Base-by-base conservation (phyloP, 1,140 invertebrate genomes). In the Tetragnatha versicolor region DNA sequence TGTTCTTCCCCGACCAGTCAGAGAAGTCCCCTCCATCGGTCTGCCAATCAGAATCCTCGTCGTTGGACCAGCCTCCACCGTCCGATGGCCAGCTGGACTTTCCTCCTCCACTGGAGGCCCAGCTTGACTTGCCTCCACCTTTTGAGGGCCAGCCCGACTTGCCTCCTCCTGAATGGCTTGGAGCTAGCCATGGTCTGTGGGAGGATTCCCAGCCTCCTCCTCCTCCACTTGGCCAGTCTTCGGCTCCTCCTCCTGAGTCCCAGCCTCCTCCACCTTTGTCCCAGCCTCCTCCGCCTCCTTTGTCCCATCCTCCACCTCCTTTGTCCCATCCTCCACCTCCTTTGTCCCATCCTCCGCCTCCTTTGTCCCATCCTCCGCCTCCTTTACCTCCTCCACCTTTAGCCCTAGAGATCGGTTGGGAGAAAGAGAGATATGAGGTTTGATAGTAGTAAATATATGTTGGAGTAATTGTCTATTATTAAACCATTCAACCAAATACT, bases 181-280 rank as follows among this genome's bases (percentile, higher is more conserved):
- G 49, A 0, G 42, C 17, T 22, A 17, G 31, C 58, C 58, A 75
- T 6, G 35, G 17, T 33, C 35, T 49, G n/a, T 63, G 72, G 17
- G 72, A 47, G n/a, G 55, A 60, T 63, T 75, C 72, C 72, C 72
- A 75, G 12, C 72, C 72, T 20, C 72, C 72, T 60, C 69, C 69
- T 7, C 70, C 58, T 25, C 70, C 29, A 5, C 22, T 20, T 22
- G 31, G 6, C 29, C 39, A 29, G 12, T 25, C 37, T 47, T 58
- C 55, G 2, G 39, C 70, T 6, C 58, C 70, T 14, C 55, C 70
- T 49, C 69, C 53, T 2, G 22, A 12, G 1, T 42, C 27, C 1
- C 20, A 25, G 0, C 22, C 20, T 22, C 68, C 35, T 5, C 25
- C 70, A 39, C 53, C 70, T 22, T 55, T 55, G n/a, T 55, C 70